Evolutionary conservation across 2,888 invertebrate species (phyloP), one percentile per base, ranked within the genome.

Genomic region (Tiphia femorata): DNA sequence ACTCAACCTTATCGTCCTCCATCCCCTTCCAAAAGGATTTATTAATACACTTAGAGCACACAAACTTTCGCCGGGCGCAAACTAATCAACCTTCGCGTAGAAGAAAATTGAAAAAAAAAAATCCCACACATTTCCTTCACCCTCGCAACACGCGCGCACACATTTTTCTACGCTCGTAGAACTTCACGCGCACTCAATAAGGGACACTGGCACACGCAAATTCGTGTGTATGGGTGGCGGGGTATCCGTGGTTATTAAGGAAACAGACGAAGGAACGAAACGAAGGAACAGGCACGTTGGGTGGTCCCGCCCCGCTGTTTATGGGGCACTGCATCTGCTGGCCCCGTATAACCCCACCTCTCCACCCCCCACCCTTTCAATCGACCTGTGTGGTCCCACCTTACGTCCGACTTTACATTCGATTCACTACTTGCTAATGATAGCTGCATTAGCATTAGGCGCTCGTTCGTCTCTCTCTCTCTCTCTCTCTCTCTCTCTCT

Each of bases 241-340:
- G 72, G 67, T 74, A 73, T 75, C n/a, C 73, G 70, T 70, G 78
- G 75, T 80, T 79, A 80, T 79, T 79, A 77, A 79, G 79, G 78
- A 77, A 79, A 78, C 70, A 67, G 70, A 70, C 77, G 78, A 78
- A 79, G 70, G 72, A 70, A 65, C 69, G 72, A 64, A 64, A 62
- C 67, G 64, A 61, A 67, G 70, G 66, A 64, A 67, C 55, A 62
- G 55, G 63, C 82, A 72, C 72, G 78, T 77, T 81, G 81, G 81
- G 82, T 82, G 81, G 82, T 82, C 81, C 72, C 66, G 71, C 64
- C 73, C 76, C 74, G 79, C 80, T 81, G 78, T 82, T 81, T 82
- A 81, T 80, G 81, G 80, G 77, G 77, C 80, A 79, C 76, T 77
- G 77, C 78, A 78, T 77, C 76, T 75, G 75, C 75, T 75, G 74